Conservation (phyloP, 30 jellyfish, hydroid and myxozoan genomes). For the Pseudorhiza aurosa region DNA sequence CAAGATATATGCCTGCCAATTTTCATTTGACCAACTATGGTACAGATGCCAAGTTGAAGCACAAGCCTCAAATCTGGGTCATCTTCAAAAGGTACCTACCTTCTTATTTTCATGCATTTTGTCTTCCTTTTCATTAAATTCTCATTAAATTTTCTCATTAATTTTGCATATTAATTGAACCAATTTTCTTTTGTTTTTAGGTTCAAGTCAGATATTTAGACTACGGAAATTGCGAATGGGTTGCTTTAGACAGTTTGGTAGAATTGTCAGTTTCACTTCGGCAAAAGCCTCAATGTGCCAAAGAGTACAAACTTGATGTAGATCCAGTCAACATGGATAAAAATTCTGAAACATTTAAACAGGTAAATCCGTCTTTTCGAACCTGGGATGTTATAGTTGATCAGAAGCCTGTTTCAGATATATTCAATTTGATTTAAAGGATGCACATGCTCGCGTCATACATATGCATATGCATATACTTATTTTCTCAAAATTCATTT, state of each 20-base stretch:
- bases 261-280: slow-evolving; percentile 37
- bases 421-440: too few species aligned
- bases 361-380: too few species aligned
- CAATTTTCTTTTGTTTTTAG: slow-evolving; percentile 6
- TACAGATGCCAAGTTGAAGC: slow-evolving; percentile 63
- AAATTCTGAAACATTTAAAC: slow-evolving; percentile 35
- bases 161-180: neutral
- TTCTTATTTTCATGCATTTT: too few species aligned
- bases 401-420: too few species aligned
- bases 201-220: slow-evolving; percentile 65
- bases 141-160: too few species aligned
- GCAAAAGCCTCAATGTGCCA: slow-evolving; percentile 49
- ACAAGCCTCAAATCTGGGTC: too few species aligned
- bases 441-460: too few species aligned
- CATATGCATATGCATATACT: too few species aligned
- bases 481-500: neutral
- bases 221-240: slow-evolving; percentile 70
- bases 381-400: too few species aligned
- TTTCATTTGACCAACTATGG: slow-evolving; percentile 66
- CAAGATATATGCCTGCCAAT: slow-evolving; percentile 67
- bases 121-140: too few species aligned
- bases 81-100: neutral
- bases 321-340: slow-evolving; percentile 28
- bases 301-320: slow-evolving; percentile 24
- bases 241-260: slow-evolving; percentile 33